Evolutionary conservation across 92 coral and sea anemone genomes (phyloP).

Genomic region (Zoanthus sociatus): DNA sequence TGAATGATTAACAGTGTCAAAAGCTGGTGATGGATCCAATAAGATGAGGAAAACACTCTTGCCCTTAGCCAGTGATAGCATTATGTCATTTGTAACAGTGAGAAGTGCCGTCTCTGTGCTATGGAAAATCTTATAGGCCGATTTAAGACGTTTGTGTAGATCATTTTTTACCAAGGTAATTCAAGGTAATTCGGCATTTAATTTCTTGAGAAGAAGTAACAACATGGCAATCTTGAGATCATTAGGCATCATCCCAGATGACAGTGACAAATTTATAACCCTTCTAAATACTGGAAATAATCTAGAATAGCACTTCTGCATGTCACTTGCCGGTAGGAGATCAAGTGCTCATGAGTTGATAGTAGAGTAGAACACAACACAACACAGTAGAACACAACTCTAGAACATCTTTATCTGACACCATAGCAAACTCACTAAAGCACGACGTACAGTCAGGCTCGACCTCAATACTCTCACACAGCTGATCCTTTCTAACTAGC

Average conservation of each 20-base stretch:
- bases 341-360: constrained; percentile 47
- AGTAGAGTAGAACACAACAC: background rate
- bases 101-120: background rate
- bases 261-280: constrained; percentile 32
- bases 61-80: background rate
- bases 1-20: too few relatives aligned
- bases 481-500: too few relatives aligned
- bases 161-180: constrained; percentile 32
- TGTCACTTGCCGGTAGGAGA: constrained; percentile 34
- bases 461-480: too few relatives aligned
- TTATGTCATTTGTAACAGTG: background rate
- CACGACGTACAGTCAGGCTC: too few relatives aligned
- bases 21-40: background rate
- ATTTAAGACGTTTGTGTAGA: constrained; percentile 29
- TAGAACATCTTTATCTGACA: too few relatives aligned
- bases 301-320: background rate
- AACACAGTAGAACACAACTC: background rate
- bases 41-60: background rate
- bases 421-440: too few relatives aligned
- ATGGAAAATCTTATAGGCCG: too few relatives aligned
- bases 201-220: constrained; percentile 21
- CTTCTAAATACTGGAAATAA: constrained; percentile 21
- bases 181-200: constrained; percentile 34
- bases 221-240: constrained; percentile 36
- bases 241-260: background rate